Evolutionary conservation across 2,797 vertebrate species (phyloP), one percentile per base, ranked within the genome.

Genomic region (Cyclura pinguis): DNA sequence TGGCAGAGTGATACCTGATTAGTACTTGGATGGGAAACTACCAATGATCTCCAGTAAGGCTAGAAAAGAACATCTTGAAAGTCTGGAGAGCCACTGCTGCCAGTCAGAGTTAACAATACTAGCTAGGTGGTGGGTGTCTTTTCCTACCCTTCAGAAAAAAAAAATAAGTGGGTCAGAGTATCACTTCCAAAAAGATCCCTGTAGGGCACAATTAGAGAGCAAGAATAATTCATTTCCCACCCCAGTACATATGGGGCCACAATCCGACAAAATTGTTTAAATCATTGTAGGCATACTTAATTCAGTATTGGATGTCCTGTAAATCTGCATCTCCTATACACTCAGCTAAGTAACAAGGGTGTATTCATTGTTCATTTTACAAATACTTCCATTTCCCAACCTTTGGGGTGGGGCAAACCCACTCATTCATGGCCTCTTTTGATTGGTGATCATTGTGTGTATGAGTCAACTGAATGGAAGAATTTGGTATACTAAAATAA

Each of bases 371-470:
- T 16, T 6, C 27, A 10, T 27, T 8, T 72, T 32, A 72, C 10
- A 67, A 67, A 32, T 57, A 57, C 4, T 18, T 59, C 16, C 57
- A 59, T 59, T 20, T 4, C 16, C 57, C 57, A 59, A 59, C 16
- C 16, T 87, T 59, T 18, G 32, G 7, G 13, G 38, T 2, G 0
- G 87, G 32, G 22, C 72, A 62, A 6, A 12, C 29, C 22, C 22
- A 20, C 0, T 80, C 80, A 18, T 83, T 90, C 73, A 73, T 93
- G 88, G 86, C 4, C 2, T 27, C 27, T 88, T 32, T 74, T 90
- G 16, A 2, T 55, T 87, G 27, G 32, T 27, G 6, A 89, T 18
- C 82, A 76, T 67, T 0, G 73, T 57, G 73, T 57, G 55, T 20
- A 55, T 18, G 52, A 73, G 3, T 27, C 27, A 57, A 38, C 24